phyloP scores from a whole-genome alignment of 2,888 invertebrate genomes.

The Pomacea canaliculata region DNA sequence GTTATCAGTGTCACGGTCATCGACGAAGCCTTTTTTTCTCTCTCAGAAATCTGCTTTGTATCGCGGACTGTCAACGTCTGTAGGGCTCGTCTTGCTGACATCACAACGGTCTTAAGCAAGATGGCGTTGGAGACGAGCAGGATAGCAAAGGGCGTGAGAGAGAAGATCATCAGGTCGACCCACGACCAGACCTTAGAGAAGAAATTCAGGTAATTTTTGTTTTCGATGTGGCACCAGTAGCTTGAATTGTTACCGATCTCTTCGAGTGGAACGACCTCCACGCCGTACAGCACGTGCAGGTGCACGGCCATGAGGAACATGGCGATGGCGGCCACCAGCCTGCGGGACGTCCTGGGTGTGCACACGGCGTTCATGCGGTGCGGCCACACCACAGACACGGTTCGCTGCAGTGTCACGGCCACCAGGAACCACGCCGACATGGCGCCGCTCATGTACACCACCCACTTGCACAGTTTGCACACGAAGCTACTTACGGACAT shows the following conservation, averaged over 20 bases:
- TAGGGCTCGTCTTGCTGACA: too few species aligned
- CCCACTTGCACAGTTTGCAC: conserved; percentile 27
- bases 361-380: conserved; percentile 12
- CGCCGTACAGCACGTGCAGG: neutral
- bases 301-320: neutral
- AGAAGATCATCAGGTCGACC: neutral
- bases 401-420: conserved; percentile 24
- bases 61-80: neutral
- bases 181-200: neutral
- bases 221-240: too few species aligned
- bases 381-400: conserved; percentile 20
- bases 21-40: neutral
- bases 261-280: neutral
- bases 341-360: neutral
- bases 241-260: too few species aligned
- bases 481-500: neutral
- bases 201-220: too few species aligned
- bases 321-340: neutral
- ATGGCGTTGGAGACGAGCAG: neutral
- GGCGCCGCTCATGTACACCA: conserved; percentile 12
- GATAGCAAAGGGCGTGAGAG: neutral
- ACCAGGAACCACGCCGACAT: conserved; percentile 28
- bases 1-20: neutral
- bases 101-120: neutral
- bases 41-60: neutral